These are phyloP conservation scores for Tor tambroides DNA, from an alignment of 2,113 vertebrate species.

Conservation along the genomic window DNA sequence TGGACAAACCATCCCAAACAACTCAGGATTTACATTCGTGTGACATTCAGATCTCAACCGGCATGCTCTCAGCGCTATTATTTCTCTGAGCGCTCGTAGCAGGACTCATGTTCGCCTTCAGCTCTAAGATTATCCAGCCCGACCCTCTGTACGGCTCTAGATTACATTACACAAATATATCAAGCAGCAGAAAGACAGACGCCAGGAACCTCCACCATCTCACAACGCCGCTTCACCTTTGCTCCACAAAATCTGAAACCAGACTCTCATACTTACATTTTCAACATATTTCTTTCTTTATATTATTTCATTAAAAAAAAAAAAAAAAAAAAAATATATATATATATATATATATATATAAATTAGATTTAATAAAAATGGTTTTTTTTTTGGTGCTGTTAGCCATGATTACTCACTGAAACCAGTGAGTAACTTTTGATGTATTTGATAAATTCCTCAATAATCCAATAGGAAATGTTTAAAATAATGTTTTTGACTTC, in stretches of 20 bases:
- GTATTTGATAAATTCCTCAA: background rate
- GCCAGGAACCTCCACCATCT: background rate
- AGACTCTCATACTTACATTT: background rate
- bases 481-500: background rate
- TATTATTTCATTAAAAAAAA: no score
- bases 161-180: constrained; percentile 31
- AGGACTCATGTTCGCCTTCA: constrained; percentile 14
- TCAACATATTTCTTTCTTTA: background rate
- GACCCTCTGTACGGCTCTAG: background rate
- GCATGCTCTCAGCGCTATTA: background rate
- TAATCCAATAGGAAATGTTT: background rate
- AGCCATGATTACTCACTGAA: no score
- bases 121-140: constrained; percentile 23
- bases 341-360: no score
- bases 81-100: background rate
- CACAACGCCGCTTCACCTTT: background rate
- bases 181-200: background rate
- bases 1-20: background rate
- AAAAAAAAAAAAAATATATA: no score
- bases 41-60: background rate
- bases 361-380: no score
- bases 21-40: background rate
- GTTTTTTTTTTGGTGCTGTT: no score
- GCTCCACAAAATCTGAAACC: background rate
- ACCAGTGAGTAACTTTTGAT: background rate